These are phyloP conservation scores for Minunthozetes semirufus DNA, from an alignment of 2,888 invertebrate species.

Conservation along the genomic window DNA sequence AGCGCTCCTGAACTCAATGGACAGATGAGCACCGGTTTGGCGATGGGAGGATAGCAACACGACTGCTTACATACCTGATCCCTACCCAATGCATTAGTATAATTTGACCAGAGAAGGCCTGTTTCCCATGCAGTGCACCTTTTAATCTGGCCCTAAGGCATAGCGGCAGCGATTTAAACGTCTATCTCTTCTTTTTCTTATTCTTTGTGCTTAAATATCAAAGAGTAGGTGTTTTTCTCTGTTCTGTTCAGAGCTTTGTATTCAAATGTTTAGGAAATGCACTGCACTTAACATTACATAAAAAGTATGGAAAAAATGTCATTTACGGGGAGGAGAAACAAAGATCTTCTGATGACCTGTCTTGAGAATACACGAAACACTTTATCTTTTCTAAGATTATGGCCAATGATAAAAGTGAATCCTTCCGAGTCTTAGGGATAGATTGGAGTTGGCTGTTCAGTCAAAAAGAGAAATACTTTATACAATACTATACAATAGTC, in stretches of 20 bases:
- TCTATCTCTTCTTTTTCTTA: neutral
- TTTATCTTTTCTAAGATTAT: constrained; percentile 10
- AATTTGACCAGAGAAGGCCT: neutral
- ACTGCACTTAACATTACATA: neutral
- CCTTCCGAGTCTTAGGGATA: neutral
- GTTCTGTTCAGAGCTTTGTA: neutral
- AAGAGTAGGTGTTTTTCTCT: neutral
- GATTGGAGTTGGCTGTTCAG: too few species aligned
- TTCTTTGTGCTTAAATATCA: neutral
- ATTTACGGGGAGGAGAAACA: constrained; percentile 4
- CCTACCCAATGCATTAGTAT: constrained; percentile 20
- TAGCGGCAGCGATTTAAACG: neutral
- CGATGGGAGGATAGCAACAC: constrained; percentile 17
- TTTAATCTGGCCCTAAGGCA: constrained; percentile 13
- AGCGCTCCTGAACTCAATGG: constrained; percentile 9
- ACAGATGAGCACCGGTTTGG: constrained; percentile 14
- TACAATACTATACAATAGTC: too few species aligned
- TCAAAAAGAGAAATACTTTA: too few species aligned
- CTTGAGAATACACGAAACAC: neutral
- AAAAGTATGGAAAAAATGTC: neutral
- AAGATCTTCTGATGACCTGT: neutral
- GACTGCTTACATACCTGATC: constrained; percentile 26
- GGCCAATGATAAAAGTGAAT: constrained; percentile 12
- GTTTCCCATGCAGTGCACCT: constrained; percentile 10
- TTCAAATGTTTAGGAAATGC: constrained; percentile 3